Percentiles rank a stretch among this genome's conserved stretches.
Conservation (phyloP, 92 coral and sea anemone species). For the Paramuricea clavata region DNA sequence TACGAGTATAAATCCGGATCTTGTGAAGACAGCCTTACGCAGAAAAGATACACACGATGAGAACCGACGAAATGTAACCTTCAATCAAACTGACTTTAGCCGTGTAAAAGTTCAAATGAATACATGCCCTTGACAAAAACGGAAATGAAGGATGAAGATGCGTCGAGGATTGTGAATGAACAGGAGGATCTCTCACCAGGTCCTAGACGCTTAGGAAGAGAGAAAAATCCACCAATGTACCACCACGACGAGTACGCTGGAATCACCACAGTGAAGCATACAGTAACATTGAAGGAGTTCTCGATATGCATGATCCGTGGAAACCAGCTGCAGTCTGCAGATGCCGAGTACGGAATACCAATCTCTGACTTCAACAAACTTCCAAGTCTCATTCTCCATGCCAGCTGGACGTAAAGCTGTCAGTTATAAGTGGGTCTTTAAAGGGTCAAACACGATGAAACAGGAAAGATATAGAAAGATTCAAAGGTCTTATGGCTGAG, state of each 20-base stretch:
- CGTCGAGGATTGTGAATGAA: not conserved
- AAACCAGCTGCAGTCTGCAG: constrained; percentile 64
- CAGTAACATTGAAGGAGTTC: constrained; percentile 66
- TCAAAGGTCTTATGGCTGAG: not conserved
- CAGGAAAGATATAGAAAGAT: too few species aligned
- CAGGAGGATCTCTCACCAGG: not conserved
- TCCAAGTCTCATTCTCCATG: constrained; percentile 42
- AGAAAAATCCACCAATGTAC: constrained; percentile 36
- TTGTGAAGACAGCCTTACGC: constrained; percentile 53
- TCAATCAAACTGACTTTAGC: constrained; percentile 56
- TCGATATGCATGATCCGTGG: constrained; percentile 20
- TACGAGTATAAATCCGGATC: constrained; percentile 12
- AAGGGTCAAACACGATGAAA: constrained; percentile 23
- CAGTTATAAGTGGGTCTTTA: constrained; percentile 19
- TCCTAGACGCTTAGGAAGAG: not conserved
- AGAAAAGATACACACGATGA: too few species aligned
- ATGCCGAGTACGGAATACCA: too few species aligned
- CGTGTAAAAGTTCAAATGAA: not conserved
- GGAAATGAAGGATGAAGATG: not conserved
- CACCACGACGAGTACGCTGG: constrained; percentile 69
- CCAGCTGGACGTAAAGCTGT: constrained; percentile 14
- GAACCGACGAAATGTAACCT: constrained; percentile 57
- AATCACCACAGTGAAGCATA: constrained; percentile 33
- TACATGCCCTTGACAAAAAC: not conserved
- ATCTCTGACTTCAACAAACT: constrained; percentile 60